Conservation (phyloP, 1,140 invertebrate genomes). For the Lasioglossum albipes region DNA sequence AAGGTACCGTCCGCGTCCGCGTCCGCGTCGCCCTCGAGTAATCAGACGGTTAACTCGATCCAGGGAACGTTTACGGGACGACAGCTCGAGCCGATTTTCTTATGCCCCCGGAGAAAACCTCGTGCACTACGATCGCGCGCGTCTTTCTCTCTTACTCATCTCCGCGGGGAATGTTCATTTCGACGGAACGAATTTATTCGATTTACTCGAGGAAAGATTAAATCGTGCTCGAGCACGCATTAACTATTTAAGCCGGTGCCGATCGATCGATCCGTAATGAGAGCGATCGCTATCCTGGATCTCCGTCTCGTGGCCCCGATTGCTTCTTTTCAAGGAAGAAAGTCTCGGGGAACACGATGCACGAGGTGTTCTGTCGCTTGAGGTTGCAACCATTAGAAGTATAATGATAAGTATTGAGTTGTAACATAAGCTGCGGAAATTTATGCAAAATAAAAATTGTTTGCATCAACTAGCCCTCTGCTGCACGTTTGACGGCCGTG, state of each 20-base stretch:
- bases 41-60: conserved; percentile 55
- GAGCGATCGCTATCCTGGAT: neutral
- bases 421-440: too few relatives aligned
- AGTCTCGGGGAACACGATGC: neutral
- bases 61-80: conserved; percentile 39
- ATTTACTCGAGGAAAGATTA: conserved; percentile 10
- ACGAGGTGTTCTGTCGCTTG: conserved; percentile 12
- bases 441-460: too few relatives aligned
- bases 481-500: too few relatives aligned
- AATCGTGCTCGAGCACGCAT: neutral
- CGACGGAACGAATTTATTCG: conserved; percentile 24
- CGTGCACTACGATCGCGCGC: neutral
- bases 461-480: too few relatives aligned
- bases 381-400: too few relatives aligned
- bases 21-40: conserved; percentile 50
- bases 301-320: neutral
- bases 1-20: conserved; percentile 45
- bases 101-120: conserved; percentile 32
- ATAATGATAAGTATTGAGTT: too few relatives aligned
- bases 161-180: conserved; percentile 19
- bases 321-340: neutral
- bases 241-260: neutral
- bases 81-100: conserved; percentile 44
- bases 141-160: neutral
- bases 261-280: too few relatives aligned